Evolutionary conservation across 1,140 invertebrate genomes (phyloP), one percentile per base, ranked within the genome.

Genomic region (Anastatus disparis): DNA sequence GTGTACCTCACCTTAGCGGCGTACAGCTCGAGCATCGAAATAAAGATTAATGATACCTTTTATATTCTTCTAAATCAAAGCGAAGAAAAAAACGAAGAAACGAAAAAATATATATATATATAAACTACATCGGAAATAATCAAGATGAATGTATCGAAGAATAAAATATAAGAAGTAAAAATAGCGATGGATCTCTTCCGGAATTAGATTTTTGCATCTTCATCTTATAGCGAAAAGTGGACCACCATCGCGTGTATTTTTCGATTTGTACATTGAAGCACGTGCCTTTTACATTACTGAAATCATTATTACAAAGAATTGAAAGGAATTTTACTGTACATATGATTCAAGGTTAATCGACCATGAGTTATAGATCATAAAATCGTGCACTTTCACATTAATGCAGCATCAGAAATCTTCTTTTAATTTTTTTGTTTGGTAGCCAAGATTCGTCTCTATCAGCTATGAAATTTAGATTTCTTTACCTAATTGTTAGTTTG

Each of bases 281-380:
- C 24, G 38, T 40, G 12, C 38, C 40, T 46, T n/a, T n/a, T 31
- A 17, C 27, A 66, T 66, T 66, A 56, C 38, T 40, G 24, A 35
- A 29, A 17, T 35, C 64, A 66, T 66, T 66, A 66, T 26, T 26
- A 61, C 50, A 63, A 48, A 27, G 24, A 9, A 46, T 52, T 38
- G 55, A 52, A 48, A n/a, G 8, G 22, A 42, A 8, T 15, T 48
- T 4, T 35, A n/a, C n/a, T n/a, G n/a, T n/a, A n/a, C n/a, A n/a
- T n/a, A 40, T 20, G 55, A 58, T 69, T 69, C 35, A 42, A 69
- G 67, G 67, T 62, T 62, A 69, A 69, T 62, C 15, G 46, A 69
- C 35, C 58, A 35, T 42, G 27, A 40, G 29, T 6, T 13, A 31
- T 10, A 50, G 29, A 15, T 10, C 38, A 42, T n/a, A 24, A 48